A percentile compares a stretch with the other conserved stretches of the same genome.
Conservation (phyloP, 2,888 invertebrate genomes). For the Drosophila subsilvestris region DNA sequence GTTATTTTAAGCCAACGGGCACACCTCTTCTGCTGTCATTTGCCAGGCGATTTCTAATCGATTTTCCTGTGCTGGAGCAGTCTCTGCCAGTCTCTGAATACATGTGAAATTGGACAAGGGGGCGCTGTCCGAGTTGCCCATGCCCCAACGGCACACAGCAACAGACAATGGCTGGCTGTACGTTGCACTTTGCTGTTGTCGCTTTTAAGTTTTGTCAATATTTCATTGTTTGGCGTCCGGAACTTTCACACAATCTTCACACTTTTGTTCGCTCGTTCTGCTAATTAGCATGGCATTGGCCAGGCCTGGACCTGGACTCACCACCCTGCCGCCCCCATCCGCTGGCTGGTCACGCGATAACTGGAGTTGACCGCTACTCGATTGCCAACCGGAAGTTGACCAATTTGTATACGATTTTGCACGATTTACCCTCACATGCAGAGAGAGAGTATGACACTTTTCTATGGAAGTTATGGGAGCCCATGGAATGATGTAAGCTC, state of each 20-base stretch:
- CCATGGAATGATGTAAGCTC: too few relatives aligned
- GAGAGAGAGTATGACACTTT: background rate
- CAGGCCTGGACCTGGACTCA: constrained; percentile 9
- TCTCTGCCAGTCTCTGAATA: constrained; percentile 30
- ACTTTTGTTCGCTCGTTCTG: constrained; percentile 63
- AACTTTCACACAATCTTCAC: constrained; percentile 69
- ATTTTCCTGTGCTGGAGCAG: constrained; percentile 62
- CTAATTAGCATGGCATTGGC: constrained; percentile 65
- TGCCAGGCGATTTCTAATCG: constrained; percentile 77
- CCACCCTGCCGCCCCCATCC: background rate
- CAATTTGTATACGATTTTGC: constrained; percentile 64
- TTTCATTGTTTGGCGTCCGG: constrained; percentile 54
- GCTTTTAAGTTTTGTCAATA: constrained; percentile 63
- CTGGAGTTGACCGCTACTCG: constrained; percentile 26
- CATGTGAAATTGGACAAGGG: constrained; percentile 55
- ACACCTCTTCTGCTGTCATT: constrained; percentile 76
- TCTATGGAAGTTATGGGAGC: background rate
- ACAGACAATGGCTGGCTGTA: constrained; percentile 24
- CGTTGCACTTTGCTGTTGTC: constrained; percentile 42
- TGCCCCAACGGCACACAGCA: background rate
- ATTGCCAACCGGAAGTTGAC: constrained; percentile 62
- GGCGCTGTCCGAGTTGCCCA: background rate
- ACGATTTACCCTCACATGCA: constrained; percentile 38
- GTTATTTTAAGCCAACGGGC: constrained; percentile 62
- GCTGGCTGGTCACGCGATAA: constrained; percentile 55